Conservation (phyloP, 1,140 invertebrate genomes). For the Elysia chlorotica region DNA sequence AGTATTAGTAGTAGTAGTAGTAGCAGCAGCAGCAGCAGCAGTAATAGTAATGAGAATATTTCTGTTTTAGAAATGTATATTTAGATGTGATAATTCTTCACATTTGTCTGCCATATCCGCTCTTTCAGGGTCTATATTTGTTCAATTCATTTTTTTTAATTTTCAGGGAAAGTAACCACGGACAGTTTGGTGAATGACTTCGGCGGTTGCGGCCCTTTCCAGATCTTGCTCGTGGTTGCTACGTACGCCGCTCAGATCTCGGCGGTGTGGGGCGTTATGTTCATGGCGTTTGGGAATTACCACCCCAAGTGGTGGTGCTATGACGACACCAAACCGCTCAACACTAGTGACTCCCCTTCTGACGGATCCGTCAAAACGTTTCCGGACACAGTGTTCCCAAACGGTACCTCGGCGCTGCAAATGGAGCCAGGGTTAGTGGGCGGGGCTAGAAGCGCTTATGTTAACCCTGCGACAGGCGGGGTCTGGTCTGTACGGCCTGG, state of each 20-base stretch:
- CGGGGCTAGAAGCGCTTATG: too few relatives aligned
- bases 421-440: neutral
- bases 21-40: too few relatives aligned
- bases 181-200: neutral
- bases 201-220: conserved; percentile 4
- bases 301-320: conserved; percentile 7
- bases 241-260: neutral
- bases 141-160: too few relatives aligned
- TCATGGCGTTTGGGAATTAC: conserved; percentile 10
- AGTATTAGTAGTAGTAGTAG: too few relatives aligned
- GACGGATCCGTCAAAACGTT: neutral
- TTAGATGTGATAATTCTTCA: too few relatives aligned
- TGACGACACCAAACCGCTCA: neutral
- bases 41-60: too few relatives aligned
- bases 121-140: too few relatives aligned
- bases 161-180: too few relatives aligned
- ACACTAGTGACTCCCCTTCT: neutral
- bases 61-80: too few relatives aligned
- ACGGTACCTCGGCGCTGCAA: neutral
- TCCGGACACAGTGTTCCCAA: neutral
- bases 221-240: neutral
- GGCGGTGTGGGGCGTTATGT: conserved; percentile 1
- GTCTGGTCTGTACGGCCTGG: neutral
- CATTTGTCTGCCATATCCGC: too few relatives aligned
- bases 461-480: too few relatives aligned